Evolutionary conservation across 2,113 vertebrate genomes (phyloP).

Genomic region (Fulica atra): DNA sequence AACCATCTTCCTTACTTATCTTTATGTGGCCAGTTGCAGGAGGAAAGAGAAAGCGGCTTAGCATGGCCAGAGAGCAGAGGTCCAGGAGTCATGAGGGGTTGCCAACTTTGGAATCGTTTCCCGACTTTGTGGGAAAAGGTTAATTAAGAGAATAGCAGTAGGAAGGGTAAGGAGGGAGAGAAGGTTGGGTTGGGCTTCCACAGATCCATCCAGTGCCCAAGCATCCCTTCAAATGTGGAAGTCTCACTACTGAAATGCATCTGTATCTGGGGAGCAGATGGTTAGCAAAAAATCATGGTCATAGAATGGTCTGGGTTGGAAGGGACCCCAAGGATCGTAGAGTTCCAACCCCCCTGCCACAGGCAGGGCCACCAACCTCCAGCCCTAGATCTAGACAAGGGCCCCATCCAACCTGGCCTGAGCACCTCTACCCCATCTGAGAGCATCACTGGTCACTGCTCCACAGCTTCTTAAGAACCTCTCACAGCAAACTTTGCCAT

Average conservation of each 20-base stretch:
- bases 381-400: no score
- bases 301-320: no score
- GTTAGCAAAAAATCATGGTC: neutral
- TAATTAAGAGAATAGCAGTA: neutral
- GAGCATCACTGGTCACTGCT: neutral
- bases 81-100: neutral
- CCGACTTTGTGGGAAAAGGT: neutral
- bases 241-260: neutral
- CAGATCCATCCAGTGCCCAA: neutral
- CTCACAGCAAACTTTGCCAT: neutral
- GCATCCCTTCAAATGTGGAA: rapidly evolving
- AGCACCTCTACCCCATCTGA: neutral
- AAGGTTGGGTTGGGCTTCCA: neutral
- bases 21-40: constrained; percentile 53
- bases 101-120: neutral
- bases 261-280: rapidly evolving
- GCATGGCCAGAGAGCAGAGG: neutral
- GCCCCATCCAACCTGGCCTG: neutral
- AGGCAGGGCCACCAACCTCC: no score
- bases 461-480: neutral
- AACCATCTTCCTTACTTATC: constrained; percentile 62
- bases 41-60: neutral
- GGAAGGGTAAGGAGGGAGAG: neutral
- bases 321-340: no score
- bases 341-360: no score